Evolutionary conservation across 2,888 invertebrate genomes (phyloP).

Genomic region (Ectemnius cavifrons): DNA sequence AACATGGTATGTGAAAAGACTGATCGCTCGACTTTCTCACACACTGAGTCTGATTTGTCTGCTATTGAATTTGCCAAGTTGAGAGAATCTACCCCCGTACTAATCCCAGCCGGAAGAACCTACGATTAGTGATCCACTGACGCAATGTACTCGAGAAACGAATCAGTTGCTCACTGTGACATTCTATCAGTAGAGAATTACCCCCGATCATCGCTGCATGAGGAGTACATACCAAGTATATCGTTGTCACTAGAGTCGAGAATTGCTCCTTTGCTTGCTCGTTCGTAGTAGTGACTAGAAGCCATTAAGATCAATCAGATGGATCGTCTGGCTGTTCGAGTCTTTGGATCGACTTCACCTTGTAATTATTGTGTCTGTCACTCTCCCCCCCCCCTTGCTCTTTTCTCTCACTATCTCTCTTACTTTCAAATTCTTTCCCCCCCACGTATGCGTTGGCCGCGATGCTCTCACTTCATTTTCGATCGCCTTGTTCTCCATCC

Average conservation of each 20-base stretch:
- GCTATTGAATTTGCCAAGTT: conserved; percentile 28
- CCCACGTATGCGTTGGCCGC: not conserved
- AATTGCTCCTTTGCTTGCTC: not conserved
- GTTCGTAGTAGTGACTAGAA: not conserved
- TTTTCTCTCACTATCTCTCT: conserved; percentile 28
- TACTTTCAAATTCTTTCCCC: conserved; percentile 9
- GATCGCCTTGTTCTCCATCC: conserved; percentile 12
- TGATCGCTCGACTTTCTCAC: conserved; percentile 13
- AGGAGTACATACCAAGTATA: not conserved
- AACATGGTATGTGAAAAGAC: not conserved
- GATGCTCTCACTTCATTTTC: not conserved
- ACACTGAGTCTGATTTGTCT: conserved; percentile 38
- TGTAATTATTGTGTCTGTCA: conserved; percentile 28
- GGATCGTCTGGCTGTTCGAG: conserved; percentile 23
- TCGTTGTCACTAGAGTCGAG: conserved; percentile 11
- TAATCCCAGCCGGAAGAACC: conserved; percentile 33
- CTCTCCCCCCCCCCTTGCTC: conserved; percentile 10
- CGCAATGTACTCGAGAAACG: too few relatives aligned
- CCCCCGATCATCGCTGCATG: not conserved
- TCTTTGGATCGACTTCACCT: conserved; percentile 3
- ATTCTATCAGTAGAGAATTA: not conserved
- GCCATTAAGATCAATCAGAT: conserved; percentile 26
- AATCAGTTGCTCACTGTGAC: too few relatives aligned
- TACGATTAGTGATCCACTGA: conserved; percentile 24
- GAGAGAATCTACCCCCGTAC: conserved; percentile 20